Evolutionary conservation across 92 coral and sea anemone species (phyloP), one percentile per base, ranked within the genome.

Genomic region (Umimayanthus chanpuru): DNA sequence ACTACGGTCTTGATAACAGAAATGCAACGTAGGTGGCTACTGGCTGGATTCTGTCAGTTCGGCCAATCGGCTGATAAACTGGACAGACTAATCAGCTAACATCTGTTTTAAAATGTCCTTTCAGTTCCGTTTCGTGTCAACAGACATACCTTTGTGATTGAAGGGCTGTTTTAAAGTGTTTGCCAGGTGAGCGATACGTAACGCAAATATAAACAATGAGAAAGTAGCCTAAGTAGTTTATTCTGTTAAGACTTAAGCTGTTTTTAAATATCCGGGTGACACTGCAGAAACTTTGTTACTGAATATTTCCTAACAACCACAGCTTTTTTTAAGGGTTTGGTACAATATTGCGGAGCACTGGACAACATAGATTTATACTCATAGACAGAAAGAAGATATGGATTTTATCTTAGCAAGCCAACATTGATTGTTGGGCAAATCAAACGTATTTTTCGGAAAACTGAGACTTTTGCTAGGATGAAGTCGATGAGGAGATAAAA

Each of bases 31-130:
- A 28, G 84, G 84, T 80, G 84, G 84, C 28, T 55, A 20, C 64
- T 25, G 6, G 20, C 84, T 80, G 84, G 25, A 2, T 26, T 79
- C 66, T 28, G 12, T 79, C 82, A 79, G 21, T 7, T 55, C 70
- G 49, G n/a, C 11, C 25, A 56, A 36, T 26, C 84, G 72, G 72
- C 61, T 30, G 84, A 29, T 80, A 15, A 65, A 30, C 36, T 32
- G 64, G 38, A 29, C 70, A 26, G 2, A 55, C 14, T 80, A 53
- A 80, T 80, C 71, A 80, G 28, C 26, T 3, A 36, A 80, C 87
- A 83, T 83, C 87, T 83, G 87, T 44, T 83, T 83, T 44, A 66
- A 83, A 44, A 83, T 70, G 78, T 83, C 87, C 67, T 32, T 14
- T 20, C 87, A 47, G 50, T 83, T 83, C 87, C 87, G 87, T 47